Evolutionary conservation across 1,140 invertebrate genomes (phyloP).

Genomic region (Pteromalus puparum): DNA sequence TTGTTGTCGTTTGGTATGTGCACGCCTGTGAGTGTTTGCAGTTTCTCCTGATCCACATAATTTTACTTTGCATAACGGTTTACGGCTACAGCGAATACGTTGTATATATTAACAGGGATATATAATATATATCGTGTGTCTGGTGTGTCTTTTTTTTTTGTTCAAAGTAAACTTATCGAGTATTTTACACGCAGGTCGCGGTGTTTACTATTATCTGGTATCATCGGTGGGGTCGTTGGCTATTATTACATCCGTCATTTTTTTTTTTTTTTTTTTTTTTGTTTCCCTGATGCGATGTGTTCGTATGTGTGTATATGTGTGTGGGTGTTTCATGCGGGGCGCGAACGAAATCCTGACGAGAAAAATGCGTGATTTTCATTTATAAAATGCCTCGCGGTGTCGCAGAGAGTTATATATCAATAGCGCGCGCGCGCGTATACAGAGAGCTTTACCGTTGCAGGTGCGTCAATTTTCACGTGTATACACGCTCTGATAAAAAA

Average conservation of each 20-base stretch:
- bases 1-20: neutral
- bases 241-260: neutral
- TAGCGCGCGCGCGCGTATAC: neutral
- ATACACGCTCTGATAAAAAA: neutral
- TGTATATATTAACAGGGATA: neutral
- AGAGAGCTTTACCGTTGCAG: neutral
- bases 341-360: neutral
- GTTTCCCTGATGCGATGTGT: neutral
- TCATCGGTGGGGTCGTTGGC: no score
- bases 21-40: neutral
- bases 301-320: neutral
- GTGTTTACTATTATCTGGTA: no score
- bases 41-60: neutral
- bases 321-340: neutral
- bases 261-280: neutral
- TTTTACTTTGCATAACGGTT: neutral
- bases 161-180: neutral
- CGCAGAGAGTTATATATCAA: no score
- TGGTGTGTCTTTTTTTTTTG: neutral
- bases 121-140: neutral
- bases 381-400: neutral
- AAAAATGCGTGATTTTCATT: neutral
- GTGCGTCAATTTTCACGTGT: neutral
- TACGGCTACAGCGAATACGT: neutral
- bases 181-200: no score